These are phyloP conservation scores for Pristionchus maxplancki DNA, from an alignment of 2,888 invertebrate species.

Conservation along the genomic window DNA sequence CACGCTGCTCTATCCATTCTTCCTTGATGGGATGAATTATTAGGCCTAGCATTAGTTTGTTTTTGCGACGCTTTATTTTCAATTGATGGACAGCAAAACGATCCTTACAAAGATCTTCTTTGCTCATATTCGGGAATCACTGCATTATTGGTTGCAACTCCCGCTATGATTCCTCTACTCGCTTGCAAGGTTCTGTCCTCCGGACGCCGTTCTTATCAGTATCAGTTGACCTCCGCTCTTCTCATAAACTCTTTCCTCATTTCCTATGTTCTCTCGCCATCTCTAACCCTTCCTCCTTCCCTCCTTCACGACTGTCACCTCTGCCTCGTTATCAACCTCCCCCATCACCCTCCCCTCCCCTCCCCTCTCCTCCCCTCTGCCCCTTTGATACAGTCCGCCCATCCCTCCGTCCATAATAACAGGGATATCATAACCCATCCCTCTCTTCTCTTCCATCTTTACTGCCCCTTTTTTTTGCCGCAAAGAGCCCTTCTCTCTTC, in stretches of 20 bases:
- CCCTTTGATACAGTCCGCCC: conserved; percentile 37
- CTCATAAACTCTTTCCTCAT: not conserved
- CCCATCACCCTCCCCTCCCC: not conserved
- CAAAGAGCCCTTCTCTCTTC: not conserved
- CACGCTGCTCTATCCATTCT: not conserved
- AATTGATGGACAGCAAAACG: not conserved
- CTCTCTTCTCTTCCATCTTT: not conserved
- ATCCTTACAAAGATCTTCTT: not conserved
- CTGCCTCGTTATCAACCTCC: not conserved
- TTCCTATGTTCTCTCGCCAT: not conserved
- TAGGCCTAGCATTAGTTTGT: not conserved
- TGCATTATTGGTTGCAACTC: no score
- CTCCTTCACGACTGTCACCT: conserved; percentile 33
- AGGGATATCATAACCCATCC: conserved; percentile 45
- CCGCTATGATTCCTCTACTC: not conserved
- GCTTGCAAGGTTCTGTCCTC: not conserved
- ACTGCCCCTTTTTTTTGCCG: conserved; percentile 27
- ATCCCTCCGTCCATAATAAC: not conserved
- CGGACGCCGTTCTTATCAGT: conserved; percentile 1
- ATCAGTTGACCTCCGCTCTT: not conserved
- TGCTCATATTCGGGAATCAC: not conserved
- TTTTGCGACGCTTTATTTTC: not conserved
- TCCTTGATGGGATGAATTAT: not conserved
- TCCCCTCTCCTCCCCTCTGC: not conserved
- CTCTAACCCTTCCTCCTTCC: not conserved